These are phyloP conservation scores for Coelinius sp. DNA, from an alignment of 2,888 invertebrate genomes.

Conservation along the genomic window DNA sequence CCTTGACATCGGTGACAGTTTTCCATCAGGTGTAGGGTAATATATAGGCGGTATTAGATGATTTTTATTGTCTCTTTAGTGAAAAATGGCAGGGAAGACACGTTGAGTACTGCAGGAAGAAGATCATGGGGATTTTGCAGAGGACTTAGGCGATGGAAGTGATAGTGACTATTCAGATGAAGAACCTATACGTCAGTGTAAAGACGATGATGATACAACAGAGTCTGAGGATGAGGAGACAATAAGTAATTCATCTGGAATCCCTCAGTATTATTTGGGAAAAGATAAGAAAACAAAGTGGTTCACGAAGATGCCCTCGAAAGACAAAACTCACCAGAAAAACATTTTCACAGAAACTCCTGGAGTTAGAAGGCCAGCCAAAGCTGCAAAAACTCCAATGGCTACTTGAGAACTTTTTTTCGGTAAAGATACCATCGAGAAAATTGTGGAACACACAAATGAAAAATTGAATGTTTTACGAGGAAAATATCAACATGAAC, in stretches of 20 bases:
- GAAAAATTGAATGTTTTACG: slow-evolving; percentile 43
- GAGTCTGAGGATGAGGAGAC: slow-evolving; percentile 22
- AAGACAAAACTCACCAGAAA: background rate
- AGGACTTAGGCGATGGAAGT: background rate
- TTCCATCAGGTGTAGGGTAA: too few relatives aligned
- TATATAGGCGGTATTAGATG: too few relatives aligned
- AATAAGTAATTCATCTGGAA: background rate
- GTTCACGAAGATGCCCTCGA: background rate
- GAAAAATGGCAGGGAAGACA: too few relatives aligned
- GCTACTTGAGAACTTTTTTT: slow-evolving; percentile 52
- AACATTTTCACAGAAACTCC: slow-evolving; percentile 33
- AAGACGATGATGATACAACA: background rate
- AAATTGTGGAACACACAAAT: slow-evolving; percentile 44
- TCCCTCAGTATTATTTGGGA: slow-evolving; percentile 1
- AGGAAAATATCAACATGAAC: slow-evolving; percentile 48
- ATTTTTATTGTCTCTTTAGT: too few relatives aligned
- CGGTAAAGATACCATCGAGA: slow-evolving; percentile 49
- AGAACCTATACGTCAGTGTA: background rate
- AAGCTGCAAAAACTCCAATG: slow-evolving; percentile 24
- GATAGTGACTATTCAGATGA: background rate
- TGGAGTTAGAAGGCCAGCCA: slow-evolving; percentile 23
- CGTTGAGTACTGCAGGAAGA: too few relatives aligned
- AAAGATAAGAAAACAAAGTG: slow-evolving; percentile 13
- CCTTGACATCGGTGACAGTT: too few relatives aligned
- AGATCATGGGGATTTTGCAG: background rate